Evolutionary conservation across 2,113 vertebrate species (phyloP), one percentile per base, ranked within the genome.

Genomic region (Eulacestoma nigropectus): DNA sequence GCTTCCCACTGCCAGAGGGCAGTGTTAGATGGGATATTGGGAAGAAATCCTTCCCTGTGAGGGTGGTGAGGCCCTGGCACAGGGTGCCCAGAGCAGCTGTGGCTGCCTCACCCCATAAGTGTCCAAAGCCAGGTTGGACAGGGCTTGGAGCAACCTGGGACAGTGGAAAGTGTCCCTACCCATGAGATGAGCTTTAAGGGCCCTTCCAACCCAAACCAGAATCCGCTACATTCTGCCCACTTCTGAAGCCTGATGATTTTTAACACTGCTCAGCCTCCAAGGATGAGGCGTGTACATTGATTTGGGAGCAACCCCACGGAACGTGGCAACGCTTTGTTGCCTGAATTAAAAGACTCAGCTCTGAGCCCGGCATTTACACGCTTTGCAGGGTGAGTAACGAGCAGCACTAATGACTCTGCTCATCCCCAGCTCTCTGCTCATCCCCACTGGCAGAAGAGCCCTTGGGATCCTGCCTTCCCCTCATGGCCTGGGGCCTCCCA

Each of bases 281-380:
- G 13, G 33, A 29, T 9, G 19, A 73, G 49, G 39, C 2, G 0
- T 0, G 5, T 4, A 13, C 30, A 3, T 0, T 7, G 73, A 73
- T 27, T 18, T 64, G 57, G 44, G 73, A 56, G 41, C 44, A 20
- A n/a, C 12, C 37, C 16, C 42, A 3, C 0, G 15, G 62, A 72
- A 50, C 0, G 0, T 2, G 9, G 50, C 19, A 21, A 20, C 4
- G 37, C 46, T 57, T 44, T 23, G 16, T 3, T 53, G 32, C 22
- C 41, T 47, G 35, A 77, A 56, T 35, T 16, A 35, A 46, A 74
- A 76, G 6, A 25, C 25, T 47, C 55, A 33, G 32, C 35, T 49
- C 63, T 20, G 42, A 84, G 42, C 49, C 18, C 16, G 41, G 63
- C 56, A 62, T 47, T 47, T 8, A 27, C 26, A 23, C 4, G 4